These are phyloP conservation scores for Zosterops japonicus DNA, from an alignment of 2,113 vertebrate species.

Conservation along the genomic window DNA sequence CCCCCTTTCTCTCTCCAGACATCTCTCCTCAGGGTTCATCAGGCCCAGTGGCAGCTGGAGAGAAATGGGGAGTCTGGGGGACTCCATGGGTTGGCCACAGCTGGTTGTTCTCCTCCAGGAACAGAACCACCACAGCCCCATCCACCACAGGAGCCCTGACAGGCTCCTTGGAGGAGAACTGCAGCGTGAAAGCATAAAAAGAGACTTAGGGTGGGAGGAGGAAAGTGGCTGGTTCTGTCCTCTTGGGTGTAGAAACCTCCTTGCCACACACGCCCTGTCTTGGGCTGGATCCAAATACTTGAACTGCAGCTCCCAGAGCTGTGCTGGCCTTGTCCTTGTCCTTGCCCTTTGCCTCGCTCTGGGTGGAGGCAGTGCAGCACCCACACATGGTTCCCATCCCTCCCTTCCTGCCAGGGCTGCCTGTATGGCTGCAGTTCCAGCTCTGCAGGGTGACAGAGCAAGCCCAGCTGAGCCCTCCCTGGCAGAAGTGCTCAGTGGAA, in stretches of 20 bases:
- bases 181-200: not conserved
- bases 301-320: not conserved
- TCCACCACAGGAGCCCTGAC: too few relatives aligned
- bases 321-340: not conserved
- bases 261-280: not conserved
- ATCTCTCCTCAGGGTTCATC: not conserved
- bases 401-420: not conserved
- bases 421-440: fast-evolving
- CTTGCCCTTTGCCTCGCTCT: not conserved
- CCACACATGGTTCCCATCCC: fast-evolving
- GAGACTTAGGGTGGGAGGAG: not conserved
- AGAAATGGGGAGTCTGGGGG: fast-evolving
- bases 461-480: not conserved
- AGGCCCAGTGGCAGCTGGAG: not conserved
- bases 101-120: fast-evolving
- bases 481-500: not conserved
- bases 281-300: not conserved
- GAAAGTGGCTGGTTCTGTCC: not conserved
- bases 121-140: too few relatives aligned
- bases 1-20: not conserved
- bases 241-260: not conserved
- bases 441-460: fast-evolving
- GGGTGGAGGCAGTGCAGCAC: not conserved
- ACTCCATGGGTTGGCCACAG: not conserved
- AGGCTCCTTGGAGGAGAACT: not conserved